These are phyloP conservation scores for Enoplosus armatus DNA, from an alignment of 2,797 vertebrate species.

Conservation along the genomic window DNA sequence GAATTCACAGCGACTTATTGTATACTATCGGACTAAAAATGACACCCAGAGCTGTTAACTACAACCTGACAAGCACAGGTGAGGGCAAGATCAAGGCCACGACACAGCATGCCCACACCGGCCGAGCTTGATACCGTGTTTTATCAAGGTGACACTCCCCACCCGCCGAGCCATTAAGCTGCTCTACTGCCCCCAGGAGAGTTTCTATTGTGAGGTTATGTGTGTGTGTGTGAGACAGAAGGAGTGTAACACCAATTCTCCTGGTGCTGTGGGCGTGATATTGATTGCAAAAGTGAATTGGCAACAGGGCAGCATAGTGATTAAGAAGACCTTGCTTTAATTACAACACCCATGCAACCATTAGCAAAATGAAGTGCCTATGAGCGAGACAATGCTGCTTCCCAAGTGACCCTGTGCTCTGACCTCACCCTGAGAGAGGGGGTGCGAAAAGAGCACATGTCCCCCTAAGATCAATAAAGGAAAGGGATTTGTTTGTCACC, in stretches of 20 bases:
- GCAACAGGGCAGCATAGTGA: not conserved
- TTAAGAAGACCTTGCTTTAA: not conserved
- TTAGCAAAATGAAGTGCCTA: conserved; percentile 13
- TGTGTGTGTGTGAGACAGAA: not conserved
- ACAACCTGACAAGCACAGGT: conserved; percentile 1
- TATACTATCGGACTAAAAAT: not conserved
- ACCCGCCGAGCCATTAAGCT: conserved; percentile 39
- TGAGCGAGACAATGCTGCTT: conserved; percentile 16
- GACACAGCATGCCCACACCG: not conserved
- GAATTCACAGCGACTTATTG: not conserved
- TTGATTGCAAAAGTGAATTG: conserved; percentile 47
- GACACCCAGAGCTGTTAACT: not conserved
- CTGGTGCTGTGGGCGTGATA: not conserved
- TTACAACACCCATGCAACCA: conserved; percentile 2
- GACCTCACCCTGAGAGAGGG: conserved; percentile 27
- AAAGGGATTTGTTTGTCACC: conserved; percentile 32
- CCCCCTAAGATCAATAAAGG: conserved; percentile 50
- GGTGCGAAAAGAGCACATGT: not conserved
- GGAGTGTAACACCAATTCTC: not conserved
- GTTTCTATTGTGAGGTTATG: not conserved
- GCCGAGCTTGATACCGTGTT: conserved; percentile 31
- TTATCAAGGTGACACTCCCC: conserved; percentile 66
- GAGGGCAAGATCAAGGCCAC: conserved; percentile 30
- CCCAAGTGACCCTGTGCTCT: conserved; percentile 45
- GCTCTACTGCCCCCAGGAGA: conserved; percentile 40